These are phyloP conservation scores for Amblyteles armatorius DNA, from an alignment of 2,888 invertebrate species.

Conservation along the genomic window DNA sequence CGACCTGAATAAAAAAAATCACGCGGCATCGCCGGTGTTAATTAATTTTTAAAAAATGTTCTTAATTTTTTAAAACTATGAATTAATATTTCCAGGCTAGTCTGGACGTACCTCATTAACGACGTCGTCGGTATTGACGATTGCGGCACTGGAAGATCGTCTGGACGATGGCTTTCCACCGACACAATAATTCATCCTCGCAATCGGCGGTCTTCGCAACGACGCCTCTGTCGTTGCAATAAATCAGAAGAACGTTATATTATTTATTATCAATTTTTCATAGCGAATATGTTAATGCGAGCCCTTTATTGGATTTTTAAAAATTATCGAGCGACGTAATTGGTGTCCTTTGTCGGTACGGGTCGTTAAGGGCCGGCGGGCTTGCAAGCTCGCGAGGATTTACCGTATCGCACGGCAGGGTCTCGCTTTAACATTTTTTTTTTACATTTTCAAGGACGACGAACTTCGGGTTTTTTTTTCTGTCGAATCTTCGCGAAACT, in stretches of 20 bases:
- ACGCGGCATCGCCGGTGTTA: not conserved
- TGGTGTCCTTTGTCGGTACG: slow-evolving; percentile 52
- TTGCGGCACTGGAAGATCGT: slow-evolving; percentile 46
- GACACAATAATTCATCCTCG: slow-evolving; percentile 61
- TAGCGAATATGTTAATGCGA: not conserved
- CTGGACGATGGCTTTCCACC: slow-evolving; percentile 48
- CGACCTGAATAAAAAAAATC: slow-evolving; percentile 58
- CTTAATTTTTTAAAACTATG: not conserved
- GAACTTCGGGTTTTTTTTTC: not conserved
- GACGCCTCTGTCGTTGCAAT: slow-evolving; percentile 17
- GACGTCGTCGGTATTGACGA: slow-evolving; percentile 42
- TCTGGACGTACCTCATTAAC: slow-evolving; percentile 46
- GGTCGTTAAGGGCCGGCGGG: slow-evolving; percentile 16
- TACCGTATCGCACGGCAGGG: not conserved
- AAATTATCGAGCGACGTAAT: slow-evolving; percentile 34
- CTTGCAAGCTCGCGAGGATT: slow-evolving; percentile 33
- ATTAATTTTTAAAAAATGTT: not conserved
- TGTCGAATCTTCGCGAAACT: not conserved
- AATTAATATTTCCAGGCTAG: not conserved
- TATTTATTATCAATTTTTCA: not conserved
- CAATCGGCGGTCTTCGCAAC: slow-evolving; percentile 8
- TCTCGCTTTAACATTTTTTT: not conserved
- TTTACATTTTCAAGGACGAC: not conserved
- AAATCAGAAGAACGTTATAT: not conserved
- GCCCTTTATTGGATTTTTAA: slow-evolving; percentile 3